Percentiles rank a stretch among this genome's conserved stretches.
Conservation (phyloP, 2,113 vertebrate genomes). For the Gambusia holbrooki region DNA sequence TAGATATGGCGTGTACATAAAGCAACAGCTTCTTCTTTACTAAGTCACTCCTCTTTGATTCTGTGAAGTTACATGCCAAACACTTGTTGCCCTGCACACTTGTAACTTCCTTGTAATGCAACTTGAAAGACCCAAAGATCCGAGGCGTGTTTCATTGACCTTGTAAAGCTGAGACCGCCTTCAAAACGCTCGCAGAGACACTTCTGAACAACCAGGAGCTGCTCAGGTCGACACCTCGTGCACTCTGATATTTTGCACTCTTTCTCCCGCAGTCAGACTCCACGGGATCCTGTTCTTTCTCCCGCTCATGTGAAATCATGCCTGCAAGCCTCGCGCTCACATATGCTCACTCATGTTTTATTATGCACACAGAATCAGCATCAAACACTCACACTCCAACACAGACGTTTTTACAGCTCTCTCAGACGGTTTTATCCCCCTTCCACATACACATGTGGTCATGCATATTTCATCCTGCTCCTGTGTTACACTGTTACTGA, state of each 20-base stretch:
- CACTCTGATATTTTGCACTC: slow-evolving; percentile 14
- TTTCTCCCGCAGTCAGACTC: slow-evolving; percentile 18
- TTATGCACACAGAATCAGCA: slow-evolving; percentile 39
- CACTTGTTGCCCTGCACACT: background rate
- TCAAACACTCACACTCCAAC: slow-evolving; percentile 57
- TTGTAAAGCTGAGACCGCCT: background rate
- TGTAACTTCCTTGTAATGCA: background rate
- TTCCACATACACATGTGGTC: slow-evolving; percentile 50
- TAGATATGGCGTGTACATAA: background rate
- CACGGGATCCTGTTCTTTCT: slow-evolving; percentile 10
- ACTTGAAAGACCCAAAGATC: slow-evolving; percentile 22
- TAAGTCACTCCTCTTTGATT: background rate
- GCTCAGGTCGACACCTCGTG: slow-evolving; percentile 18
- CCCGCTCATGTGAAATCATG: slow-evolving; percentile 39
- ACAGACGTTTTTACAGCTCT: slow-evolving; percentile 59
- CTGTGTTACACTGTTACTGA: slow-evolving; percentile 43
- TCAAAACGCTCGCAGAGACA: slow-evolving; percentile 1
- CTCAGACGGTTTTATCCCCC: slow-evolving; percentile 26
- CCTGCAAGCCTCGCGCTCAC: slow-evolving; percentile 23
- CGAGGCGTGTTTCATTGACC: slow-evolving; percentile 23
- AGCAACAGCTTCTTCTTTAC: background rate
- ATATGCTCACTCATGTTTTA: slow-evolving; percentile 23
- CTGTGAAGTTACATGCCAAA: background rate
- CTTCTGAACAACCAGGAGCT: background rate
- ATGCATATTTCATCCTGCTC: slow-evolving; percentile 61